A percentile compares a stretch with the other conserved stretches of the same genome.
phyloP scores from a whole-genome alignment of 2,888 invertebrate genomes.

The Eilema caniola region DNA sequence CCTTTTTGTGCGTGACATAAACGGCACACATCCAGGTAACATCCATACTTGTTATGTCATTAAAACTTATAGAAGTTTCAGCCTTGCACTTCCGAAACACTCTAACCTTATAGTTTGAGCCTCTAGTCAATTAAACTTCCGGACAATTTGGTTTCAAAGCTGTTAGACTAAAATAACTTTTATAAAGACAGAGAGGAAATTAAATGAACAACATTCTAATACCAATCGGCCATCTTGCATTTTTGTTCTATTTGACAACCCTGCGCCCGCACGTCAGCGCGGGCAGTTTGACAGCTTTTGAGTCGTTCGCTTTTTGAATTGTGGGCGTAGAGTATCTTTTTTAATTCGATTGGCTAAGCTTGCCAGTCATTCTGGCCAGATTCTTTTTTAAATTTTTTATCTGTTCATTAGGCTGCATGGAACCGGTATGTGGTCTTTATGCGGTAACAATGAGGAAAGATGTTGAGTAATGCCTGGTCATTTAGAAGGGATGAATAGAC shows the following conservation, averaged over 20 bases:
- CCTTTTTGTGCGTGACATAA: not conserved
- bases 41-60: not conserved
- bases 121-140: conserved; percentile 13
- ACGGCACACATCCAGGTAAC: not conserved
- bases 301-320: conserved; percentile 84
- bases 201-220: not conserved
- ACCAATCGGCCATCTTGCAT: not conserved
- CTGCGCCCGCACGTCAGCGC: conserved; percentile 47
- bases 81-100: conserved; percentile 4
- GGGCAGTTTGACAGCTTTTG: conserved; percentile 85
- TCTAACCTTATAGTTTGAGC: conserved; percentile 24
- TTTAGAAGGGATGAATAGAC: conserved; percentile 20
- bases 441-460: conserved; percentile 34
- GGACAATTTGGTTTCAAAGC: conserved; percentile 6
- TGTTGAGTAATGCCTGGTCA: conserved; percentile 34
- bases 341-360: conserved; percentile 72
- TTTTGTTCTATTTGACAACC: conserved; percentile 31
- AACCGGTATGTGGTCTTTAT: conserved; percentile 39
- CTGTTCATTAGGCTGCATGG: conserved; percentile 51
- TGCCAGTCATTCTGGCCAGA: conserved; percentile 60
- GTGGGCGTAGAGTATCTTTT: conserved; percentile 71
- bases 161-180: not conserved
- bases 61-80: not conserved
- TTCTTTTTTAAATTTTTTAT: conserved; percentile 42
- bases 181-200: not conserved